Conservation (phyloP, 1,140 invertebrate species). For the Leptoteleia sp. region DNA sequence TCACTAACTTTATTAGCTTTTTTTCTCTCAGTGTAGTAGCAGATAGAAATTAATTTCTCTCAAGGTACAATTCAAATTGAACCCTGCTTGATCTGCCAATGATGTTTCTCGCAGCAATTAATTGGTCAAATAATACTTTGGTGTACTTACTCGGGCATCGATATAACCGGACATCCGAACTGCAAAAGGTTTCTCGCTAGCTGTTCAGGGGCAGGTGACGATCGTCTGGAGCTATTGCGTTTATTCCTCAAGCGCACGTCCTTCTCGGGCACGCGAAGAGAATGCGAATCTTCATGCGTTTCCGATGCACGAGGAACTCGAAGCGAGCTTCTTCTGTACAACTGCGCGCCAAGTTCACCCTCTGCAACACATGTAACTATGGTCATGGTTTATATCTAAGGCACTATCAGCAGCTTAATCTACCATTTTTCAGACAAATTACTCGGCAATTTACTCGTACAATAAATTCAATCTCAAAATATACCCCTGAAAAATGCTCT, state of each 20-base stretch:
- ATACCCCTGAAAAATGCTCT: constrained; percentile 6
- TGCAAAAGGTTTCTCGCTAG: constrained; percentile 75
- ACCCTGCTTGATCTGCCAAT: too few relatives aligned
- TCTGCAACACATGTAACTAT: constrained; percentile 69
- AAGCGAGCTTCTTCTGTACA: constrained; percentile 71
- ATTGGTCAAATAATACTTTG: too few relatives aligned
- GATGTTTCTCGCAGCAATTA: too few relatives aligned
- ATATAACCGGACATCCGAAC: constrained; percentile 76
- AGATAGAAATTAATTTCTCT: too few relatives aligned
- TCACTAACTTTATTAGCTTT: too few relatives aligned
- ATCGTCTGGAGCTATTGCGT: constrained; percentile 12
- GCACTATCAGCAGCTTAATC: constrained; percentile 10
- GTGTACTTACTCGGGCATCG: constrained; percentile 76
- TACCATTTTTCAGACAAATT: constrained; percentile 27
- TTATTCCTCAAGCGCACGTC: not conserved
- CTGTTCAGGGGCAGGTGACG: constrained; percentile 74
- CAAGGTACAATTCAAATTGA: too few relatives aligned
- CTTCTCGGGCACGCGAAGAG: constrained; percentile 28
- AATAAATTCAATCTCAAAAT: not conserved
- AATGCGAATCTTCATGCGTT: constrained; percentile 22
- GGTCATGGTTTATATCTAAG: constrained; percentile 33
- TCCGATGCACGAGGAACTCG: constrained; percentile 64
- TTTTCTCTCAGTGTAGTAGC: too few relatives aligned
- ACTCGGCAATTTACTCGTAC: constrained; percentile 6
- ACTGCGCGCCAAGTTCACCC: constrained; percentile 67